phyloP scores from a whole-genome alignment of 2,888 invertebrate genomes.

The Himalopsyche anomala region DNA sequence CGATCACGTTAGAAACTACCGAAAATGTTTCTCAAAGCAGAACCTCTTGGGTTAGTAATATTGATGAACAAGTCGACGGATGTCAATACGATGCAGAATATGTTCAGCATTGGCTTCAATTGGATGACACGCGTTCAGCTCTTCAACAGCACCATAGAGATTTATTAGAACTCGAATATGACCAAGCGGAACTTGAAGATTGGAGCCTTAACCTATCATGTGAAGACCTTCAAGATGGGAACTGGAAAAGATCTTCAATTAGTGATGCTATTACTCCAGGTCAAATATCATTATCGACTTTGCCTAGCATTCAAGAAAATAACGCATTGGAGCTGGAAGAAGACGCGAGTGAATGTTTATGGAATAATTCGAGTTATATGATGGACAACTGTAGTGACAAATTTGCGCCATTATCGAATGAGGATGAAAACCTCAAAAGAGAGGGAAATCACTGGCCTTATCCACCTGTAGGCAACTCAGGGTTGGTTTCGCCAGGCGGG shows the following conservation, averaged over 20 bases:
- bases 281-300: constrained; percentile 80
- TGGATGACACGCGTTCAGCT: constrained; percentile 84
- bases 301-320: constrained; percentile 86
- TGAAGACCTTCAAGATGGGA: constrained; percentile 80
- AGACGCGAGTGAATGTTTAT: constrained; percentile 84
- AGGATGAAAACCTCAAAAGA: constrained; percentile 72
- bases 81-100: constrained; percentile 84
- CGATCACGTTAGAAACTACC: constrained; percentile 67
- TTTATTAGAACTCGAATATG: constrained; percentile 84
- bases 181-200: constrained; percentile 86
- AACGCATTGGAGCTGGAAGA: constrained; percentile 85
- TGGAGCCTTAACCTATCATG: constrained; percentile 86
- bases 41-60: constrained; percentile 78
- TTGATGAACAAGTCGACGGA: constrained; percentile 78
- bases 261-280: constrained; percentile 79
- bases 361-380: constrained; percentile 85
- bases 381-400: constrained; percentile 83
- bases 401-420: constrained; percentile 77
- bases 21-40: constrained; percentile 70
- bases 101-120: constrained; percentile 85
- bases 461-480: constrained; percentile 71
- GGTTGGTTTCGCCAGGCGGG: constrained; percentile 78
- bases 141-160: constrained; percentile 83
- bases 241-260: constrained; percentile 71
- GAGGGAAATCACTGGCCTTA: constrained; percentile 83